Evolutionary conservation across 2,888 invertebrate genomes (phyloP), one percentile per base, ranked within the genome.

Genomic region (Anarsia innoxiella): DNA sequence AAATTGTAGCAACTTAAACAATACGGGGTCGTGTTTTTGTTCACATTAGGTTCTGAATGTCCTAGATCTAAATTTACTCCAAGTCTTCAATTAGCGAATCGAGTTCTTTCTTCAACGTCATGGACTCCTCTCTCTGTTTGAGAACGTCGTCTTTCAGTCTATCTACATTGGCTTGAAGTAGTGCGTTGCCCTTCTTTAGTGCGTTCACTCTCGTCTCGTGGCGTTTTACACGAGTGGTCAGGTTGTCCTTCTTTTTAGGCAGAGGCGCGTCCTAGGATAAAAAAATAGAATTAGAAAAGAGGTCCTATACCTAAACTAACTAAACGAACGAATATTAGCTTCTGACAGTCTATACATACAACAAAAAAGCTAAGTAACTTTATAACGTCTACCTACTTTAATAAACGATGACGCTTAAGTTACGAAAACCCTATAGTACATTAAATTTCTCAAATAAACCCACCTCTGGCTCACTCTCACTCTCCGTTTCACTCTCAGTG

Each of bases 111-210:
- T 95, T 92, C 31, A 95, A 75, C 27, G 89, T 85, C 31, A 89
- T 83, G 4, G 94, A 93, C 72, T 92, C 89, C 54, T 94, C 94
- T 52, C 93, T 90, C 53, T 94, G 93, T 61, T 93, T 93, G 37
- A 91, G 88, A 30, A 95, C 88, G 62, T 95, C 94, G 65, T 95
- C 95, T 67, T 94, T 93, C 40, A 95, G 77, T 58, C 94, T 87
- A 70, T 95, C 95, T 0, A 95, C 93, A 64, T 95, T 95, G 0
- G 95, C 93, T 80, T 94, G 93, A 8, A 95, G 85, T 51, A 95
- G 86, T 44, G 94, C 93, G 61, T 95, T 96, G 48, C 95, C 94
- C 64, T 96, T 96, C 74, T 93, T 94, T 56, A 95, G 79, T 0
- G 94, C 93, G 25, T 90, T 88, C 6, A 95, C 83, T 44, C 92